Evolutionary conservation across 2,888 invertebrate species (phyloP), one percentile per base, ranked within the genome.

Genomic region (Conops quadrifasciatus): DNA sequence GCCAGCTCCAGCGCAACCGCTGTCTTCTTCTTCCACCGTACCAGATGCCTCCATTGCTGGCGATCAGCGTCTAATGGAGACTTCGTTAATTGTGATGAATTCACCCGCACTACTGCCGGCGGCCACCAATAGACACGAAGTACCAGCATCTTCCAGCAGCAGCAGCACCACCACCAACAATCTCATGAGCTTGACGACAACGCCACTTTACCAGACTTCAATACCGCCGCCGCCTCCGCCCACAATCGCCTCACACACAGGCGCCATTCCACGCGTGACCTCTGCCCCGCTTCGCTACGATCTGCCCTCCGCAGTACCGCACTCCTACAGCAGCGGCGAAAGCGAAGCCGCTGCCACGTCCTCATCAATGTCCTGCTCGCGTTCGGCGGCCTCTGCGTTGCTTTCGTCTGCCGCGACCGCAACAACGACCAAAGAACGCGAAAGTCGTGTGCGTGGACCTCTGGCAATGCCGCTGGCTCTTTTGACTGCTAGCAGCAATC

Each of bases 1-100:
- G 75, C 26, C 66, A 71, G 67, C 67, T 77, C 67, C 76, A 78
- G 78, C 81, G 11, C 78, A 81, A 65, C 79, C 80, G 53, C 71
- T 79, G 63, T 80, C 79, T 70, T 80, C 78, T 71, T 78, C 80
- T 62, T 82, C 81, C 62, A 79, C 80, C 56, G 76, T 80, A 9
- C 76, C 77, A 49, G 80, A 82, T 47, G 79, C 80, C 9, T 63
- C 78, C 15, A 43, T 19, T 9, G 81, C 81, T 63, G 79, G 75
- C 36, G 79, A 80, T 64, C 80, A 80, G 56, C 73, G 78, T 67
- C 75, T 81, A 71, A 81, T 81, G 82, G 86, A 85, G 77, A 86
- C 86, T 60, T 85, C 85, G 64, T 75, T 86, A 67, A 82, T 84
- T 77, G 80, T 82, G 30, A 75, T 80, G 65, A 80, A 79, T 71